Base-by-base conservation (phyloP, 2,888 invertebrate genomes). In the Suillia variegata region DNA sequence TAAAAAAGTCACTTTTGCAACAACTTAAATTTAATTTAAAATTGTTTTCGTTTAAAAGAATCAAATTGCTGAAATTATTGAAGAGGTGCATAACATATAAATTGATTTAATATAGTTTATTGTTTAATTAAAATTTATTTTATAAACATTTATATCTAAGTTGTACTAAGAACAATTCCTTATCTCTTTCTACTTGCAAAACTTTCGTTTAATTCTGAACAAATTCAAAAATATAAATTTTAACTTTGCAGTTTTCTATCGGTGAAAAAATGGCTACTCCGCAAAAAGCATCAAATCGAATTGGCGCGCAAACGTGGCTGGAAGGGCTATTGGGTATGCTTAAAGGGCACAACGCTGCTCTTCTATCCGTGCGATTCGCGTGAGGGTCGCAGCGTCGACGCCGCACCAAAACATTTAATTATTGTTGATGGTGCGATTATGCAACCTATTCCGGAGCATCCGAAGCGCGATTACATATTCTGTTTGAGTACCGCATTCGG, bases 371-470 rank as follows among this genome's bases (percentile, higher is more conserved):
- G 95, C 83, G 95, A 96, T 82, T 94, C 94, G 47, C 89, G 94
- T 65, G 95, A 95, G 80, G 93, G 92, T 50, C 87, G 93, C 65
- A 92, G 93, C 34, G 94, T 94, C 64, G 96, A 96, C 80, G 93
- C 94, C 38, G 94, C 95, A 48, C 96, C 96, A 56, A 95, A 95
- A 83, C 96, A 96, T 84, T 88, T 96, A 80, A 95, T 96, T 83
- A 96, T 96, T 79, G 95, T 96, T 70, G 96, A 96, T 83, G 95
- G 95, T 60, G 95, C 95, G 73, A 96, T 98, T 82, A 96, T 96
- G 92, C 98, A 98, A 83, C 95, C 97, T 52, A 96, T 98, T 78
- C 98, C 98, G n/a, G 98, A 98, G 82, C 97, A 98, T 83, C 98
- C 98, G 17, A 96, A 97, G 83, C 87, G 97, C 71, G 97, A 98